Evolutionary conservation across 2,888 invertebrate genomes (phyloP).

Genomic region (Tyria jacobaeae): DNA sequence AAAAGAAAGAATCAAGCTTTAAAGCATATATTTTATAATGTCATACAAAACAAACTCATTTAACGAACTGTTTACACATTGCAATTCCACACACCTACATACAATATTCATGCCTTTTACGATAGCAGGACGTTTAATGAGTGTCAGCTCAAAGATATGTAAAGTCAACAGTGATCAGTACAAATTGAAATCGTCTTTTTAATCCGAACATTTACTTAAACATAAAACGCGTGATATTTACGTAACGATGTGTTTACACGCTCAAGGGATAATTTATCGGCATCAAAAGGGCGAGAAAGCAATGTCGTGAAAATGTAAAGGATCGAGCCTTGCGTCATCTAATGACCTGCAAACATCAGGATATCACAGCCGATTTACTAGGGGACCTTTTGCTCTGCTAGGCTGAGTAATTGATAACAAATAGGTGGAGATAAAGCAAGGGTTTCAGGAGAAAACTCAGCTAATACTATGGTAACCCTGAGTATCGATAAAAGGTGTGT

Average conservation of each 20-base stretch:
- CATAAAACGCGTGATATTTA: conserved; percentile 39
- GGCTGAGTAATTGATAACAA: conserved; percentile 61
- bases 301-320: conserved; percentile 57
- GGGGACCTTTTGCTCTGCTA: conserved; percentile 48
- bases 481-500: background rate
- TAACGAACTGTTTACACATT: conserved; percentile 1
- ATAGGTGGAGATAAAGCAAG: conserved; percentile 48
- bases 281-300: conserved; percentile 52
- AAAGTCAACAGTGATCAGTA: conserved; percentile 25
- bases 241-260: conserved; percentile 49
- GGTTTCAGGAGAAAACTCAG: conserved; percentile 25
- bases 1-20: background rate
- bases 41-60: conserved; percentile 5
- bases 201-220: conserved; percentile 29
- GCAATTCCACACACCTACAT: background rate
- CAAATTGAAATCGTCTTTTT: conserved; percentile 19
- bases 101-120: conserved; percentile 5
- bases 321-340: conserved; percentile 56
- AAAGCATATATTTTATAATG: background rate
- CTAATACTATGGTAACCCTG: conserved; percentile 29
- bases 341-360: conserved; percentile 74
- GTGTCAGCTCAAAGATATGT: conserved; percentile 12
- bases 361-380: conserved; percentile 61
- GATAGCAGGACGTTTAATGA: background rate
- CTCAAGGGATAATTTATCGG: conserved; percentile 52